A percentile compares a stretch with the other conserved stretches of the same genome.
Conservation (phyloP, 2,113 vertebrate genomes). For the Melospiza melodia region DNA sequence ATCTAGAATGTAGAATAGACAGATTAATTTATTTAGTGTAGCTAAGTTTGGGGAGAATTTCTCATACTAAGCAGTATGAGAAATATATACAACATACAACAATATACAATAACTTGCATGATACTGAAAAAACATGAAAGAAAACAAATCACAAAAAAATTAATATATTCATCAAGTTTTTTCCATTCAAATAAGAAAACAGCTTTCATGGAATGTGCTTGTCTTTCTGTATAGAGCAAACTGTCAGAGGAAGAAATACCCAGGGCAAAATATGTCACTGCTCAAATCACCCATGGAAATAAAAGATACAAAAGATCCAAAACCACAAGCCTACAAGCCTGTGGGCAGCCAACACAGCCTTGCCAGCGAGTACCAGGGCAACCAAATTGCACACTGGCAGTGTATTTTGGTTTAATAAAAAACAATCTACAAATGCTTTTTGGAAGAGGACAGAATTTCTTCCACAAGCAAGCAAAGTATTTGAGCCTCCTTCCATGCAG, state of each 20-base stretch:
- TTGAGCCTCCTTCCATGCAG: not conserved
- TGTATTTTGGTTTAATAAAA: no score
- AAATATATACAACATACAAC: not conserved
- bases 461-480: not conserved
- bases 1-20: not conserved
- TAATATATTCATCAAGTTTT: not conserved
- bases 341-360: not conserved
- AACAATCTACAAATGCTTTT: not conserved
- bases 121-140: not conserved
- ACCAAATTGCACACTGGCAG: not conserved
- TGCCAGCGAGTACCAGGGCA: not conserved
- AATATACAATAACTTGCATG: not conserved
- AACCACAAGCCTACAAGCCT: not conserved
- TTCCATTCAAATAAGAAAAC: not conserved
- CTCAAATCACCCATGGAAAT: not conserved
- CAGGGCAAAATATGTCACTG: not conserved
- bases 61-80: not conserved
- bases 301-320: not conserved
- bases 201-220: not conserved
- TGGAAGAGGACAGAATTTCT: not conserved
- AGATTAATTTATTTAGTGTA: not conserved
- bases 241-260: not conserved
- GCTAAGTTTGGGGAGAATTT: not conserved
- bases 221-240: not conserved
- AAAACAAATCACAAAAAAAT: not conserved